Conservation (phyloP, 2,113 vertebrate genomes). For the Passer domesticus region DNA sequence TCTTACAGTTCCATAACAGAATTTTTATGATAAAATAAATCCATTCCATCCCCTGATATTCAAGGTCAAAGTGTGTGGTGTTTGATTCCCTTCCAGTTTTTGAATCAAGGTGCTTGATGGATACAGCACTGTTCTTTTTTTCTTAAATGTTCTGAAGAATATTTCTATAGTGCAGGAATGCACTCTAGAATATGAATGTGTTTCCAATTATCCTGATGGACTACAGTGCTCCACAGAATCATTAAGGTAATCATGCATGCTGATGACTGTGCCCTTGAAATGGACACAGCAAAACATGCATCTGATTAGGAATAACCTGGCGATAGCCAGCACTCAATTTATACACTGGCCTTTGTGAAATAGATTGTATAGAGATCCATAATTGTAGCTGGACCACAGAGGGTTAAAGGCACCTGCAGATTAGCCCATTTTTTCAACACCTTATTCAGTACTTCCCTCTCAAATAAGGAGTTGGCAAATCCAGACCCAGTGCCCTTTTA, state of each 20-base stretch:
- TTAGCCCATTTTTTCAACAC: not conserved
- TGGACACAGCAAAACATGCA: not conserved
- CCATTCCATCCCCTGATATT: not conserved
- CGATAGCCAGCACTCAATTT: not conserved
- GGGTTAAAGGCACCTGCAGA: not conserved
- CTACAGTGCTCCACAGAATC: not conserved
- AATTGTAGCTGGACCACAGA: not conserved
- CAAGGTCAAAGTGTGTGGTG: not conserved
- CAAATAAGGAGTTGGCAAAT: not conserved
- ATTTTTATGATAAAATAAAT: not conserved
- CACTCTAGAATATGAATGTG: not conserved
- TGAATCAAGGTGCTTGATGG: not conserved
- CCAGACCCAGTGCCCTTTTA: not conserved
- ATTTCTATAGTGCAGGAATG: not conserved
- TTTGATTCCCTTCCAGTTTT: not conserved
- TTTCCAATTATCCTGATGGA: not conserved
- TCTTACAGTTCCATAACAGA: not conserved
- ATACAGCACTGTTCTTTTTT: not conserved
- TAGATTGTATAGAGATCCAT: not conserved
- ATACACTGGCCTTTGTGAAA: not conserved
- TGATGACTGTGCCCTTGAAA: not conserved
- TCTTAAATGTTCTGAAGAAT: not conserved
- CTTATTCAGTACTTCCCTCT: not conserved
- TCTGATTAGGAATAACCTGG: not conserved
- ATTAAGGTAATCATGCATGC: not conserved